Evolutionary conservation across 2,797 vertebrate genomes (phyloP).

Genomic region (Rhabdomys pumilio): DNA sequence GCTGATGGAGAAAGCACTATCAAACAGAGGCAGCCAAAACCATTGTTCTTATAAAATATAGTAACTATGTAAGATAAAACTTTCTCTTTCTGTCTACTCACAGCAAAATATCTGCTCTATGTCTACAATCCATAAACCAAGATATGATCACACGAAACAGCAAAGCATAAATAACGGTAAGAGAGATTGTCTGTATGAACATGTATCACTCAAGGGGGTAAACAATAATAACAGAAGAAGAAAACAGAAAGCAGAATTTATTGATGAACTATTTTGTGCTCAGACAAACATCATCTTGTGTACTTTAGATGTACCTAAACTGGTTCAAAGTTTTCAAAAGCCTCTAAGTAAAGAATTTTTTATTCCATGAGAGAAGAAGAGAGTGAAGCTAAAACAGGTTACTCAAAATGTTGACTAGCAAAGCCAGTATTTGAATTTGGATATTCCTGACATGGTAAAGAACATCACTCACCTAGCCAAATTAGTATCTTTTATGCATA

Average conservation of each 20-base stretch:
- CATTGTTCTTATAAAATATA: constrained; percentile 69
- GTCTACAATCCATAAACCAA: constrained; percentile 34
- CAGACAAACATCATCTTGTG: background rate
- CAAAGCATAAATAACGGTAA: background rate
- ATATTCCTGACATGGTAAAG: background rate
- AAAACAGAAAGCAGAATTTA: background rate
- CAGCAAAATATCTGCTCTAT: constrained; percentile 27
- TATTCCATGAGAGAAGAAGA: background rate
- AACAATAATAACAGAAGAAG: background rate
- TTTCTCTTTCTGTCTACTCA: background rate
- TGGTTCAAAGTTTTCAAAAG: background rate
- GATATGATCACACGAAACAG: background rate
- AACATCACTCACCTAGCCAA: background rate
- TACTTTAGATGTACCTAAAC: background rate
- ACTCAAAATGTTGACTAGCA: background rate
- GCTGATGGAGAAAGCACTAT: constrained; percentile 33
- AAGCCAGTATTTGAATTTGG: background rate
- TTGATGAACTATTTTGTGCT: background rate
- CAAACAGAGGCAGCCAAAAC: constrained; percentile 57
- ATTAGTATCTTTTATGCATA: background rate
- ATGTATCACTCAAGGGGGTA: background rate
- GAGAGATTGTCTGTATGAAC: background rate
- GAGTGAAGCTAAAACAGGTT: background rate
- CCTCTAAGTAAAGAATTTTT: background rate
- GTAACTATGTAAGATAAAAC: background rate